phyloP scores from a whole-genome alignment of 2,113 vertebrate species.

The Nymphicus hollandicus region DNA sequence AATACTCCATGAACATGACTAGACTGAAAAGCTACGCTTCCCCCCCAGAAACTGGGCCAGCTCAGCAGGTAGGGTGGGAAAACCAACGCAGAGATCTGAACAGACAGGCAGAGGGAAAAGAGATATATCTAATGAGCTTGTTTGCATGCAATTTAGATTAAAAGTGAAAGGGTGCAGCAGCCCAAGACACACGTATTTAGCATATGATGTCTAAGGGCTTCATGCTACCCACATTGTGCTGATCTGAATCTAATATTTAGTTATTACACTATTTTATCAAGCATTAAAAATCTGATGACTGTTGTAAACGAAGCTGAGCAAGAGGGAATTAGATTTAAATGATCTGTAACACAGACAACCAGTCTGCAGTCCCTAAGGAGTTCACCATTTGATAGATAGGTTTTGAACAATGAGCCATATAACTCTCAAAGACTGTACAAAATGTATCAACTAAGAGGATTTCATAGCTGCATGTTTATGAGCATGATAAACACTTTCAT shows the following conservation, averaged over 20 bases:
- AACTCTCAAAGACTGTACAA: background rate
- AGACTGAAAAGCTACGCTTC: background rate
- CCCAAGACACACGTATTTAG: background rate
- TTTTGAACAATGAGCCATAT: background rate
- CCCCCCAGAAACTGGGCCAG: background rate
- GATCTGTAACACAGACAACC: background rate
- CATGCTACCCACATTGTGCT: background rate
- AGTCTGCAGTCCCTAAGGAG: background rate
- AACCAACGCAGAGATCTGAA: background rate
- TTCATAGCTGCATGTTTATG: background rate
- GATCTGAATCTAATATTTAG: background rate
- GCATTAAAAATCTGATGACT: background rate
- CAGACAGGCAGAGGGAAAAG: background rate
- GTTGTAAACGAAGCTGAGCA: background rate
- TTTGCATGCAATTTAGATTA: background rate
- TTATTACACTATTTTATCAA: background rate
- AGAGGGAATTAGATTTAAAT: background rate
- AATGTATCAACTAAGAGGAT: background rate
- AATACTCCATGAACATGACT: background rate
- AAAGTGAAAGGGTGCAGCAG: background rate
- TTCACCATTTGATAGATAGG: background rate
- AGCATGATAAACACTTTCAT: background rate
- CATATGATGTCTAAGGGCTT: background rate
- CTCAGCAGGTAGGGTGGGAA: background rate
- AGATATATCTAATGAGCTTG: background rate